A percentile compares a stretch with the other conserved stretches of the same genome.
phyloP scores from a whole-genome alignment of 2,113 vertebrate species.

The Hypomesus transpacificus region DNA sequence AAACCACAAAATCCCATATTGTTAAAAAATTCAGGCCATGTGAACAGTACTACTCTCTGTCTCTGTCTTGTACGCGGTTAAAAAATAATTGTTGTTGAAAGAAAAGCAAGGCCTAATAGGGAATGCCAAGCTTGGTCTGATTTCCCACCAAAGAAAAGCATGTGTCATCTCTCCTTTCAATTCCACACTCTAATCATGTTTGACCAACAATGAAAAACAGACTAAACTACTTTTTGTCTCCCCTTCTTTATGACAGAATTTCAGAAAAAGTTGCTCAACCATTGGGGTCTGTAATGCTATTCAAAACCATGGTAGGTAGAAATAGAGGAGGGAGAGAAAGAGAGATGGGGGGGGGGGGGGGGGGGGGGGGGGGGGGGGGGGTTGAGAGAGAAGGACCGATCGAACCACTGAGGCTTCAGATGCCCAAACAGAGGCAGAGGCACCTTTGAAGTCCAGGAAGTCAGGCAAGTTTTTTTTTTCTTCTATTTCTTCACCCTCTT shows the following conservation, averaged over 20 bases:
- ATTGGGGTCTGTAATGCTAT: constrained; percentile 50
- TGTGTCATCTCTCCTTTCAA: too few relatives aligned
- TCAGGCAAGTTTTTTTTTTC: constrained; percentile 52
- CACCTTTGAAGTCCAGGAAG: constrained; percentile 76
- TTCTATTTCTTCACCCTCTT: constrained; percentile 44
- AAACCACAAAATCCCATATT: constrained; percentile 49
- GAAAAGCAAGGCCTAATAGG: too few relatives aligned
- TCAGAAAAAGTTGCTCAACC: constrained; percentile 14
- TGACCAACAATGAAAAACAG: constrained; percentile 1
- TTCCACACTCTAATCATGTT: too few relatives aligned
- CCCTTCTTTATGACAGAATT: constrained; percentile 28
- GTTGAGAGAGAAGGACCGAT: constrained; percentile 41
- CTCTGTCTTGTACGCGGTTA: constrained; percentile 10
- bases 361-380: neutral
- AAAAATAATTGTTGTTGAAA: too few relatives aligned
- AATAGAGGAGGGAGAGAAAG: constrained; percentile 25
- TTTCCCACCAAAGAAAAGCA: neutral
- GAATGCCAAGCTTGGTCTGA: neutral
- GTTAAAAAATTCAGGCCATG: constrained; percentile 23
- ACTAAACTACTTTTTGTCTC: constrained; percentile 25
- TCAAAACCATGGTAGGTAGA: constrained; percentile 45
- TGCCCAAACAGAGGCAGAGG: constrained; percentile 61
- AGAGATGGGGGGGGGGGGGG: constrained; percentile 25
- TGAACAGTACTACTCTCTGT: neutral
- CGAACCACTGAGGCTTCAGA: constrained; percentile 55